Base-by-base conservation (phyloP, 1,140 invertebrate species). In the Chironomus striatipennis region DNA sequence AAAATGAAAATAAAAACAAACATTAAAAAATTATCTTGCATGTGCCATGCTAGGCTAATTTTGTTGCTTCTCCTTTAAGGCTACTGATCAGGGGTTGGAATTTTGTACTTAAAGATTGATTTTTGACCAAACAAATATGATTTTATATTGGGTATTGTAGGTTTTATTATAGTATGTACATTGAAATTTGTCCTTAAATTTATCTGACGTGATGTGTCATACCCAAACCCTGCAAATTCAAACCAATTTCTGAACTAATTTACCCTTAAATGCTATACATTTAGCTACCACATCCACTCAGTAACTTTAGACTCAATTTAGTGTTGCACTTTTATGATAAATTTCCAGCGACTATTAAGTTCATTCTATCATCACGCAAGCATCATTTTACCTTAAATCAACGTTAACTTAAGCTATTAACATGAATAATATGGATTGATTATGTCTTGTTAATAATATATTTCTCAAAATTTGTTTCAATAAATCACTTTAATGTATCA, bases 21-120 rank as follows among this genome's bases (percentile, higher is more conserved):
- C 47, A 57, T 57, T 57, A 34, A 34, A 34, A 34, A 34, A 34
- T 34, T 57, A 15, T 57, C 47, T 57, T 57, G 47, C 47, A 57
- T 57, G 47, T 57, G 47, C 47, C 47, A 57, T 57, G 47, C 47
- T 15, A 57, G 24, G 24, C 47, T 57, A 57, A 57, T 57, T 57
- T 57, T n/a, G 24, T 34, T 34, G 1, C 24, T 34, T 34, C 24
- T 34, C 24, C 5, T 34, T 34, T 34, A 34, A 34, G 24, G 24
- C 24, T 34, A 34, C 24, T 34, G 24, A 5, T 34, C 24, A 34
- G 24, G 24, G 24, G 24, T 34, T 34, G 24, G 24, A 2, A 34
- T 34, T 5, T 5, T 34, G 24, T 34, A 34, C 5, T 34, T 34
- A 34, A 34, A 5, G 24, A 34, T 34, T 1, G 24, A n/a, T n/a